A percentile compares a stretch with the other conserved stretches of the same genome.
Conservation (phyloP, 2,888 invertebrate genomes). For the Xestia sexstrigata region DNA sequence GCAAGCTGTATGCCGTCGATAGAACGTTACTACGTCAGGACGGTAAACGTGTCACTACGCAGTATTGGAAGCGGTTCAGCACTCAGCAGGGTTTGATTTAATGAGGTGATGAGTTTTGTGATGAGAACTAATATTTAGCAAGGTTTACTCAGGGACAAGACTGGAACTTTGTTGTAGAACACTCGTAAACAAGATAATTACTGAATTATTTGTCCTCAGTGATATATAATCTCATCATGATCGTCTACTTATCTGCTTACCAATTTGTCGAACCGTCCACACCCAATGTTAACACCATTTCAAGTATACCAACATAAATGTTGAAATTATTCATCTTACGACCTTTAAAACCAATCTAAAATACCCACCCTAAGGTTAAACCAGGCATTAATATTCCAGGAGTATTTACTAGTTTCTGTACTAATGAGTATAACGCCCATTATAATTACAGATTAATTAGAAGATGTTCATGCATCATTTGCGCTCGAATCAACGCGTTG, state of each 20-base stretch:
- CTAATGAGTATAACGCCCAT: slow-evolving; percentile 39
- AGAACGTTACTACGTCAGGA: slow-evolving; percentile 48
- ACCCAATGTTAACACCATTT: background rate
- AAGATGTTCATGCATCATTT: slow-evolving; percentile 23
- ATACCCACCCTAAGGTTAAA: slow-evolving; percentile 33
- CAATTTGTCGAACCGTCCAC: background rate
- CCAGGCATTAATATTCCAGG: slow-evolving; percentile 33
- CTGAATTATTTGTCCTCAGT: background rate
- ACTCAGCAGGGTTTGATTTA: slow-evolving; percentile 1
- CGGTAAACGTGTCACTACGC: slow-evolving; percentile 51
- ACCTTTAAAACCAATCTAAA: slow-evolving; percentile 27
- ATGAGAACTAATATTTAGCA: slow-evolving; percentile 8
- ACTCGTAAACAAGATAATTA: background rate
- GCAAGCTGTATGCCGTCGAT: slow-evolving; percentile 52
- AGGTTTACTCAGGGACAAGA: background rate
- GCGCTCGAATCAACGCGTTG: slow-evolving; percentile 27
- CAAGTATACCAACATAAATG: background rate
- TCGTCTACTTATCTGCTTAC: background rate
- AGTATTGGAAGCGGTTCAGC: background rate
- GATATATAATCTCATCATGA: background rate
- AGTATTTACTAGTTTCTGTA: slow-evolving; percentile 30
- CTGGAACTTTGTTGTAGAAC: background rate
- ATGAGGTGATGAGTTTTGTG: background rate
- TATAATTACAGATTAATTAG: slow-evolving; percentile 52
- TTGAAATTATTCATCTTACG: no score